Evolutionary conservation across 2,113 vertebrate genomes (phyloP), one percentile per base, ranked within the genome.

Genomic region (Macrotis lagotis): DNA sequence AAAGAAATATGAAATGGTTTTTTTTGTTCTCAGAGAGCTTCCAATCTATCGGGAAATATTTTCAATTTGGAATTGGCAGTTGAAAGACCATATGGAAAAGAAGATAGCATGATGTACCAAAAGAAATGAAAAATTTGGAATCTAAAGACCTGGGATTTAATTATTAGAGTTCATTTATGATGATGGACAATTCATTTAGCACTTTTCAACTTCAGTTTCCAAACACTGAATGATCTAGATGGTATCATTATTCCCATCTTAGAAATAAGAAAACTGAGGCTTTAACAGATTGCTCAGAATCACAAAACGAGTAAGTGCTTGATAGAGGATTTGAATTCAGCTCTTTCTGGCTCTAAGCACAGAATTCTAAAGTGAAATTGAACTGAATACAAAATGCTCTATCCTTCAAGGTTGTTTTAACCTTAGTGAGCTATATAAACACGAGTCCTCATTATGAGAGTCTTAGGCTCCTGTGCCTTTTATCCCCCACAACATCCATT

Each of bases 401-500:
- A 83, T 19, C n/a, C 19, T 44, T 16, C 16, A 83, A 83, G n/a
- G 66, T 83, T 22, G 19, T 44, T 83, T 83, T 7, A 83, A 83
- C 16, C n/a, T 83, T 24, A 44, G 22, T 44, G 37, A 83, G 37
- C 14, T 44, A 83, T 5, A 44, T 83, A 83, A 83, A 44, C 8
- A 22, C 44, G 66, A 83, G 16, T 24, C 19, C 66, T 66, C 37
- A 66, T 66, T 66, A 37, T 37, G 6, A 83, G 0, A 22, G 25
- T 91, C 94, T 94, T 97, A 50, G n/a, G 50, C 6, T 1, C 91
- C 48, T 10, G 44, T 10, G 47, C 88, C 91, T 96, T 94, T 37
- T 92, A 55, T 88, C 89, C 22, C 89, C 95, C 59, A 49, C 93
- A 90, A 93, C 95, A 51, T 95, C 10, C n/a, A n/a, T 92, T 95